These are phyloP conservation scores for Petrocephalus schoutedeni DNA, from an alignment of 2,797 vertebrate genomes.

Conservation along the genomic window DNA sequence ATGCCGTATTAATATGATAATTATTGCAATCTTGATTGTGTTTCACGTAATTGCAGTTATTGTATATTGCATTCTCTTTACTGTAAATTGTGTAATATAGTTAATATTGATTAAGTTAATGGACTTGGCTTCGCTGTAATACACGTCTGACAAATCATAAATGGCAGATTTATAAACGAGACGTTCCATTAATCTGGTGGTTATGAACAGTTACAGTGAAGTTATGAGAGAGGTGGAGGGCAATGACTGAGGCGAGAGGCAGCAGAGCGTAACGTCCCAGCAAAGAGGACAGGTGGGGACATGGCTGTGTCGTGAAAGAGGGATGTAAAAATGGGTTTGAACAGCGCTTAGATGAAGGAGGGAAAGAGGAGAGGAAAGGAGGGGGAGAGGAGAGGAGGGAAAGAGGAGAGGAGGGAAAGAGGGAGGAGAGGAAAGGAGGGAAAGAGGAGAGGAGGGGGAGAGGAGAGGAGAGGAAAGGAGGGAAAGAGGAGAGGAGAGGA, in stretches of 20 bases:
- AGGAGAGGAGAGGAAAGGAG: too few relatives aligned
- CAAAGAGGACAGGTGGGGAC: neutral
- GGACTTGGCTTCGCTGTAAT: neutral
- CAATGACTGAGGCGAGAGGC: neutral
- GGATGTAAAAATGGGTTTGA: constrained; percentile 14
- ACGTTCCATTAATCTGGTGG: neutral
- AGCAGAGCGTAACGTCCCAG: neutral
- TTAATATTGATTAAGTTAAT: constrained; percentile 2
- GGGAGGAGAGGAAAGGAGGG: too few relatives aligned
- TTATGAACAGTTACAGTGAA: neutral
- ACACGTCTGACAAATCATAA: neutral
- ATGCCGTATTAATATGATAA: neutral
- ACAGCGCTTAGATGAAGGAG: constrained; percentile 10
- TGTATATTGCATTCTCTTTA: neutral
- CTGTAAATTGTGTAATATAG: neutral
- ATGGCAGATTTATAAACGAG: neutral
- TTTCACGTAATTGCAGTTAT: neutral
- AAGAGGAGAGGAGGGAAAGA: too few relatives aligned
- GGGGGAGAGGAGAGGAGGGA: too few relatives aligned
- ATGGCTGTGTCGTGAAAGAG: neutral
- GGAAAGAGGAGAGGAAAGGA: neutral
- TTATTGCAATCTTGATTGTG: neutral
- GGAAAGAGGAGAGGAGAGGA: too few relatives aligned
- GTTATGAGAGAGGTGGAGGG: neutral
- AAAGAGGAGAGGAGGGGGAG: too few relatives aligned